These are phyloP conservation scores for Thunnus thynnus DNA, from an alignment of 2,113 vertebrate genomes.

Conservation along the genomic window DNA sequence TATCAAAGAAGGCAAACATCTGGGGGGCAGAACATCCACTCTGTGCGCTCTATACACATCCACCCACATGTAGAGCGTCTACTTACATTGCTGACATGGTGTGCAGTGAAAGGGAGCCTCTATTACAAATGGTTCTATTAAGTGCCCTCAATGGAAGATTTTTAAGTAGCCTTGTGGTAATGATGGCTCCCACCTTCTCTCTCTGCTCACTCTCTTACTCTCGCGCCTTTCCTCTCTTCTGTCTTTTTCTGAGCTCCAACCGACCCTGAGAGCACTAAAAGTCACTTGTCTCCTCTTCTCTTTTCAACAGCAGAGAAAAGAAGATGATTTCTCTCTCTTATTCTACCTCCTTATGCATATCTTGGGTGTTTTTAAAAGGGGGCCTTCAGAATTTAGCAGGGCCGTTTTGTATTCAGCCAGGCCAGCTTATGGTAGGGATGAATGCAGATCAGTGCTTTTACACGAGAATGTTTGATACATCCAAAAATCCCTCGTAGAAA, in stretches of 20 bases:
- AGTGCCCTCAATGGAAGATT: conserved; percentile 78
- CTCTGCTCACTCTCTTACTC: conserved; percentile 55
- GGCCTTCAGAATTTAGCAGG: conserved; percentile 71
- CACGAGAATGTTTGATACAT: conserved; percentile 77
- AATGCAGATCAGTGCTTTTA: conserved; percentile 83
- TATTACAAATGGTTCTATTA: conserved; percentile 82
- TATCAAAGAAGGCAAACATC: conserved; percentile 57
- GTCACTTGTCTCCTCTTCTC: conserved; percentile 76
- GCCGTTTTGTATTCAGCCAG: conserved; percentile 78
- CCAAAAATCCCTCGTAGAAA: conserved; percentile 78
- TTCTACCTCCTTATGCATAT: conserved; percentile 65
- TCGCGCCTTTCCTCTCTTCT: conserved; percentile 26
- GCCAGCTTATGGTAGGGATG: conserved; percentile 73
- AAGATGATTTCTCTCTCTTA: conserved; percentile 69
- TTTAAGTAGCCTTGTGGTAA: conserved; percentile 81
- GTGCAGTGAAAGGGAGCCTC: conserved; percentile 71
- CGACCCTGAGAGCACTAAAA: conserved; percentile 74
- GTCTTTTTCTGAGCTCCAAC: conserved; percentile 44
- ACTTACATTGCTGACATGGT: conserved; percentile 58
- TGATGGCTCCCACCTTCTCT: conserved; percentile 71
- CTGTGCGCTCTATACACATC: conserved; percentile 48
- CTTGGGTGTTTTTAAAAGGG: conserved; percentile 65
- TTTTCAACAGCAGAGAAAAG: conserved; percentile 72
- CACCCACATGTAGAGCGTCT: conserved; percentile 65
- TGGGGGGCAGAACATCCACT: conserved; percentile 62